A percentile compares a stretch with the other conserved stretches of the same genome.
These are phyloP conservation scores for Isurus oxyrinchus DNA, from an alignment of 2,113 vertebrate species.

Conservation along the genomic window DNA sequence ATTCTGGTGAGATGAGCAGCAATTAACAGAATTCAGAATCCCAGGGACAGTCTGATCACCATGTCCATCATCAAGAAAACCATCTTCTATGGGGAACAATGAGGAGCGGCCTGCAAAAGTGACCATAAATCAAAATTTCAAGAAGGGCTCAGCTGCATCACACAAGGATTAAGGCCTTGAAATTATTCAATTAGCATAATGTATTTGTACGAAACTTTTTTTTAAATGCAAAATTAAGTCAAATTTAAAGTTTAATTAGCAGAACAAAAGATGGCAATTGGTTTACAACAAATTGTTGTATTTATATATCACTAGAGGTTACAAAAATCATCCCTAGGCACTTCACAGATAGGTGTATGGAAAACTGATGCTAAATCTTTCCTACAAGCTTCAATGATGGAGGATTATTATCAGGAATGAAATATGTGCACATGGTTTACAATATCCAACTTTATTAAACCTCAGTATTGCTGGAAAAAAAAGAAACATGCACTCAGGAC, in stretches of 20 bases:
- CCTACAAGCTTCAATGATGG: neutral
- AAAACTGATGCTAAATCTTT: neutral
- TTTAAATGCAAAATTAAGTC: neutral
- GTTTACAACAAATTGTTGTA: neutral
- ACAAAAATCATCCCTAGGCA: neutral
- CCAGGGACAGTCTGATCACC: slow-evolving; percentile 77
- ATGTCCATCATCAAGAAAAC: slow-evolving; percentile 84
- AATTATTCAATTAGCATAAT: neutral
- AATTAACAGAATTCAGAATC: slow-evolving; percentile 77
- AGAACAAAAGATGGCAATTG: neutral
- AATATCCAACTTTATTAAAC: neutral
- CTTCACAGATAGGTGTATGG: neutral
- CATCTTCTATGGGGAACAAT: slow-evolving; percentile 92
- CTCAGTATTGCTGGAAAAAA: neutral
- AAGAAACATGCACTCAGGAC: too few species aligned
- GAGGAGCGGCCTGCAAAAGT: slow-evolving; percentile 79
- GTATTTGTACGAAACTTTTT: neutral
- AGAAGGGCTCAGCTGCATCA: neutral
- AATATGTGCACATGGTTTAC: neutral
- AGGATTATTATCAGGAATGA: neutral
- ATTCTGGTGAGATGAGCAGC: slow-evolving; percentile 86
- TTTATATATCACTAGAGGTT: neutral
- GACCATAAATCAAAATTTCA: neutral
- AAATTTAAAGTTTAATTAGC: neutral
- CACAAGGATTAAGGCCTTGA: neutral